Conservation (phyloP, 53 echinoderm and acorn worm genomes). For the Luidia sarsii region DNA sequence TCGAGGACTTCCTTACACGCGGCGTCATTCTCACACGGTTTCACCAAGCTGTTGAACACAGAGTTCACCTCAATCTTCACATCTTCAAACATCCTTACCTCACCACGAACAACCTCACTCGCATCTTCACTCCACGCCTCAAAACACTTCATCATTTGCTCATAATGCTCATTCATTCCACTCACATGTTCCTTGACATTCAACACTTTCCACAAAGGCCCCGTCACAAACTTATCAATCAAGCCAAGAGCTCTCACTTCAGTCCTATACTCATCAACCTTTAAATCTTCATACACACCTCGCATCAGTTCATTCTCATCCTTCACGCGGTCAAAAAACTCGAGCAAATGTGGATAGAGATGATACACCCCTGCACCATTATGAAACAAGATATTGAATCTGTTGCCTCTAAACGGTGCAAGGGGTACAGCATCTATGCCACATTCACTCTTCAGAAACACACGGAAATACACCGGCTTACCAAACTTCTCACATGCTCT, state of each 20-base stretch:
- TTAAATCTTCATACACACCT: conserved; percentile 62
- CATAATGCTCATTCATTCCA: conserved; percentile 58
- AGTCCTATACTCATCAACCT: conserved; percentile 46
- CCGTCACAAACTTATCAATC: conserved; percentile 65
- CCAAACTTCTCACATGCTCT: conserved; percentile 64
- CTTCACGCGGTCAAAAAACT: conserved; percentile 58
- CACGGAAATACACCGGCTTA: conserved; percentile 60
- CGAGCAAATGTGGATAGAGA: conserved; percentile 30
- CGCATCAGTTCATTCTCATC: conserved; percentile 47
- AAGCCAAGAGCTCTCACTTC: conserved; percentile 65
- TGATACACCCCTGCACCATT: conserved; percentile 63
- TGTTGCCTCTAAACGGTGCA: conserved; percentile 65
- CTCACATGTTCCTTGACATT: conserved; percentile 48
- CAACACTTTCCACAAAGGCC: conserved; percentile 64
- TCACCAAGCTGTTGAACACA: conserved; percentile 43
- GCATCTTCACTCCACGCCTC: conserved; percentile 62
- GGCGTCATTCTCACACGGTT: conserved; percentile 24
- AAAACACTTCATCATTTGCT: conserved; percentile 42
- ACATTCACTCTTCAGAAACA: conserved; percentile 22
- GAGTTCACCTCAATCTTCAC: conserved; percentile 32
- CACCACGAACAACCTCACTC: conserved; percentile 48
- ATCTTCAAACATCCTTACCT: conserved; percentile 52
- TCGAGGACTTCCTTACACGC: conserved; percentile 44
- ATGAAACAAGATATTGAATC: conserved; percentile 75
- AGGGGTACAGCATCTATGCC: conserved; percentile 42